Evolutionary conservation across 37 sponge, comb jelly and placozoan species (phyloP).

Genomic region (Axinella damicornis): DNA sequence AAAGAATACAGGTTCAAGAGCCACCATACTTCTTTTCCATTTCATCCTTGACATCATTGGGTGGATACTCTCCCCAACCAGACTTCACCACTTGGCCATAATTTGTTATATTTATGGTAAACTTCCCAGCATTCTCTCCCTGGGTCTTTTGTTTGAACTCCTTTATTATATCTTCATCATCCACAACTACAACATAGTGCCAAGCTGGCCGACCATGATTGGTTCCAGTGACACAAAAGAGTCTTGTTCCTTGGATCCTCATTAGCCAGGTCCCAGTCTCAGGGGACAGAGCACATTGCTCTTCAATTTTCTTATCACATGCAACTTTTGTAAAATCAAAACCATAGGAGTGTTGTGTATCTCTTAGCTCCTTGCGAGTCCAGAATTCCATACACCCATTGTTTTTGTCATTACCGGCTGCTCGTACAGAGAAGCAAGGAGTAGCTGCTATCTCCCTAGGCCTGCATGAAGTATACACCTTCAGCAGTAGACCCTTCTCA

Average conservation of each 20-base stretch:
- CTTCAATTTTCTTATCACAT: constrained; percentile 30
- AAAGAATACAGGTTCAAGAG: too few species aligned
- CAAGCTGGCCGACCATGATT: constrained; percentile 66
- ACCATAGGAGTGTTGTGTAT: constrained; percentile 11
- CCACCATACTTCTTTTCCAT: neutral
- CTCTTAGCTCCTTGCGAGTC: neutral
- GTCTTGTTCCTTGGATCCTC: neutral
- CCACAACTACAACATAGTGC: constrained; percentile 77
- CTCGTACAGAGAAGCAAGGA: neutral
- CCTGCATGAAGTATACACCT: constrained; percentile 62
- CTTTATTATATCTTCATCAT: constrained; percentile 41
- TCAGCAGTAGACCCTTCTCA: constrained; percentile 58
- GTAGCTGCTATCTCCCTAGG: constrained; percentile 27
- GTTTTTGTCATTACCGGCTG: neutral
- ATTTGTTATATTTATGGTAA: constrained; percentile 37
- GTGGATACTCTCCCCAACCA: constrained; percentile 67
- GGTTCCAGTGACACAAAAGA: constrained; percentile 41
- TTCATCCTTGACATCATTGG: constrained; percentile 34
- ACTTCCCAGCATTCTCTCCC: neutral
- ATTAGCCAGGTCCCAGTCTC: constrained; percentile 11
- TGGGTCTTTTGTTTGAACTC: constrained; percentile 30
- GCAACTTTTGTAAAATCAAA: constrained; percentile 14
- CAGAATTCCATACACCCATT: neutral
- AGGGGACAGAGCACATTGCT: constrained; percentile 14
- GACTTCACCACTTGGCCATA: constrained; percentile 54